Base-by-base conservation (phyloP, 2,113 vertebrate genomes). In the Guaruba guarouba region DNA sequence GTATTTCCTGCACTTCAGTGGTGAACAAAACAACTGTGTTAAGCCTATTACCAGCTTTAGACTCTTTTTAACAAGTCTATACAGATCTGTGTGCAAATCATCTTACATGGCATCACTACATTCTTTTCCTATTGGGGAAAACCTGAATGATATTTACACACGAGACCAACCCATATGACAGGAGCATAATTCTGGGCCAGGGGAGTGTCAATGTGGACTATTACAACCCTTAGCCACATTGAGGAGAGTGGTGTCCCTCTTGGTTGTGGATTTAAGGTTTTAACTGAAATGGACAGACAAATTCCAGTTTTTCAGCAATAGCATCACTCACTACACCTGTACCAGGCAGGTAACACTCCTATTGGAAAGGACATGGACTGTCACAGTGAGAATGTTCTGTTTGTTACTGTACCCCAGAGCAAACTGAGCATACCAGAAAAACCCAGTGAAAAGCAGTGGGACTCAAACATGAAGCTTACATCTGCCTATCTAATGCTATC, bases 211-310 rank as follows among this genome's bases (percentile, higher is more conserved):
- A 24, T 25, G n/a, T 9, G 44, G 37, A 41, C 13, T 37, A 27
- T 17, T 48, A 20, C 3, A 67, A 17, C 5, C 64, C 46, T 86
- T 39, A 74, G 31, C 37, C n/a, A 49, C 1, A 3, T 14, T 0
- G 0, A 73, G 11, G 13, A 59, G 24, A 6, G 18, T 17, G 14
- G 3, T 29, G 11, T 20, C 29, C n/a, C 43, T 71, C 18, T 4
- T 31, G 11, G 2, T 1, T n/a, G 13, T 8, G 46, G 4, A 48
- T 68, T 68, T 59, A 24, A 13, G 27, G 69, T n/a, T 86, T 69
- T 57, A 46, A 64, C 17, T 19, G 2, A 86, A 64, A 76, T 22
- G 5, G 29, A 57, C 23, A 48, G 14, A 49, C 13, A 52, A 67
- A 70, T 62, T 74, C 13, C 22, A 29, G 37, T 28, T 90, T 88